A percentile compares a stretch with the other conserved stretches of the same genome.
These are phyloP conservation scores for Notodonta dromedarius DNA, from an alignment of 2,888 invertebrate genomes.

Conservation along the genomic window DNA sequence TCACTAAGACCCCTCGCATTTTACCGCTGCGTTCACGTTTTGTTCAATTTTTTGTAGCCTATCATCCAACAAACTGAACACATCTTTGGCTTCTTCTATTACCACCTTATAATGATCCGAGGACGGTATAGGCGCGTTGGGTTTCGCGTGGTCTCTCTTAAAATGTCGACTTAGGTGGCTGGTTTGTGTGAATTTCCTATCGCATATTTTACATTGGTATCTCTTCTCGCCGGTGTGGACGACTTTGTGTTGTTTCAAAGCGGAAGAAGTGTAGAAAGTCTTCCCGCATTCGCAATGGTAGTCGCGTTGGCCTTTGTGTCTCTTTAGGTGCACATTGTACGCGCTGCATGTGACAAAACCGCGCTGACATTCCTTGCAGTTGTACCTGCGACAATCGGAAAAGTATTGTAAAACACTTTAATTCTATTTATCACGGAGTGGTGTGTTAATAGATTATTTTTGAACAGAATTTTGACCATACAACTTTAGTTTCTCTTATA, in stretches of 20 bases:
- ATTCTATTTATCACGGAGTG: too few relatives aligned
- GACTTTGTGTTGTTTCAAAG: conserved; percentile 72
- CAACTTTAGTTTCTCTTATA: too few relatives aligned
- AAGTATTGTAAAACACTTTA: background rate
- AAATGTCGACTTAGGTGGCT: conserved; percentile 75
- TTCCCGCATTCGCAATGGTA: conserved; percentile 78
- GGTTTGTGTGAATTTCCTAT: conserved; percentile 74
- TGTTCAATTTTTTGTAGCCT: conserved; percentile 26
- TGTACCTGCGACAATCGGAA: conserved; percentile 55
- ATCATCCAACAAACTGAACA: conserved; percentile 46
- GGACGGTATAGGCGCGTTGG: conserved; percentile 62
- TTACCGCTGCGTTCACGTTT: conserved; percentile 24
- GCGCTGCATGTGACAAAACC: conserved; percentile 76
- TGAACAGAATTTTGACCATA: too few relatives aligned
- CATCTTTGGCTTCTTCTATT: conserved; percentile 40
- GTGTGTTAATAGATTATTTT: too few relatives aligned
- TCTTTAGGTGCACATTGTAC: conserved; percentile 71
- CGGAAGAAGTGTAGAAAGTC: conserved; percentile 75
- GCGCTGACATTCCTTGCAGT: conserved; percentile 70
- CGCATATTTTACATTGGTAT: conserved; percentile 76
- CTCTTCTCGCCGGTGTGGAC: conserved; percentile 78
- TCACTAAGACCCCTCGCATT: conserved; percentile 56
- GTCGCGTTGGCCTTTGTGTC: conserved; percentile 76
- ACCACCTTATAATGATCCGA: conserved; percentile 64
- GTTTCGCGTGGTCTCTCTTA: conserved; percentile 71